Conservation (phyloP, 2,888 invertebrate genomes). For the Dione juno region DNA sequence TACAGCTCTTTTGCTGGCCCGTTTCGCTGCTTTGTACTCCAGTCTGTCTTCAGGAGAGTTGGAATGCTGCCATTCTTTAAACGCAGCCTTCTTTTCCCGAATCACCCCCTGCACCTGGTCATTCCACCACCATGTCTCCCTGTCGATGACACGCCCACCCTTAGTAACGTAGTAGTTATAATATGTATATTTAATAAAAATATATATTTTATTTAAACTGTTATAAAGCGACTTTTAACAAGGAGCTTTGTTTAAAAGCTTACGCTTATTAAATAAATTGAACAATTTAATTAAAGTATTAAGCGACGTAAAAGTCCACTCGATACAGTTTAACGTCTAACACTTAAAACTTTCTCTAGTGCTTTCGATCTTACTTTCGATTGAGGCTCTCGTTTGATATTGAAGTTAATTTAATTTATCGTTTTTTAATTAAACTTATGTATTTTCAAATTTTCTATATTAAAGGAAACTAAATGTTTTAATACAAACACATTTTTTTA, state of each 20-base stretch:
- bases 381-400: slow-evolving; percentile 4
- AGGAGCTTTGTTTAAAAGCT: neutral
- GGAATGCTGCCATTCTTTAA: too few species aligned
- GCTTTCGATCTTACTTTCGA: slow-evolving; percentile 27
- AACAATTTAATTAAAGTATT: slow-evolving; percentile 12
- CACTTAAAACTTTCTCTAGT: slow-evolving; percentile 30
- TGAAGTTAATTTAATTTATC: slow-evolving; percentile 5
- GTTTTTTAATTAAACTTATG: slow-evolving; percentile 8
- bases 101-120: too few species aligned
- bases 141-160: too few species aligned
- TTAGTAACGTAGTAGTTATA: too few species aligned
- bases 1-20: too few species aligned
- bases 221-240: neutral
- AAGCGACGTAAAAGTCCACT: slow-evolving; percentile 22
- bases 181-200: too few species aligned
- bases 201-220: neutral
- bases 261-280: slow-evolving; percentile 10
- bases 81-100: too few species aligned
- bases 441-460: neutral
- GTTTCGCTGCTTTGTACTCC: too few species aligned
- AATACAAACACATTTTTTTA: too few species aligned
- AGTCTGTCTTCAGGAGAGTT: too few species aligned
- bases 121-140: too few species aligned
- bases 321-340: slow-evolving; percentile 17
- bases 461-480: neutral